Percentiles rank a stretch among this genome's conserved stretches.
Conservation (phyloP, 1,140 invertebrate genomes). For the Chlorops oryzae region DNA sequence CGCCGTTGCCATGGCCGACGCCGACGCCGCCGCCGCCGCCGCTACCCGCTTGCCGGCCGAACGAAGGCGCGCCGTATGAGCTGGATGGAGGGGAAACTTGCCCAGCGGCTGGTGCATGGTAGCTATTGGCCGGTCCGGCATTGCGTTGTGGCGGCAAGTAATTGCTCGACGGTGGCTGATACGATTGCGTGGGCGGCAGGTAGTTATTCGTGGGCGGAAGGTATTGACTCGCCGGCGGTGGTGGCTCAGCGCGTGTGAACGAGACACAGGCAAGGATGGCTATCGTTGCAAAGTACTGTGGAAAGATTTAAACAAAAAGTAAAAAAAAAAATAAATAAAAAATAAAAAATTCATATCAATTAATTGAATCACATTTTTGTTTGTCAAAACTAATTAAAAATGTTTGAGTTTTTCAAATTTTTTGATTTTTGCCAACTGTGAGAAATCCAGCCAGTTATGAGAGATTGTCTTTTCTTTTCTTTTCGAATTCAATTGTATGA, state of each 20-base stretch:
- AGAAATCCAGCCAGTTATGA: too few relatives aligned
- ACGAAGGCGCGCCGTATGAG: conserved; percentile 48
- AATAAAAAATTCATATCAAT: not conserved
- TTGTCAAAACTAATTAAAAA: too few relatives aligned
- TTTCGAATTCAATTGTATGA: too few relatives aligned
- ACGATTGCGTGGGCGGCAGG: conserved; percentile 39
- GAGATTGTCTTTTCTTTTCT: too few relatives aligned
- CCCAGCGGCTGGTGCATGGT: conserved; percentile 37
- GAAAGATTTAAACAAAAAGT: not conserved
- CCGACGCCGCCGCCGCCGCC: conserved; percentile 25
- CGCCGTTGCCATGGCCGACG: conserved; percentile 17
- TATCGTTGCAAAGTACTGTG: conserved; percentile 42
- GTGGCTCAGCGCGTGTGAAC: conserved; percentile 46
- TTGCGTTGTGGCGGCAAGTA: conserved; percentile 41
- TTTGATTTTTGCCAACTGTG: too few relatives aligned
- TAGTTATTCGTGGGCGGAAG: conserved; percentile 49
- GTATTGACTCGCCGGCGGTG: conserved; percentile 52
- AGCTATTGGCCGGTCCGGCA: conserved; percentile 44
- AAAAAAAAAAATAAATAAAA: not conserved
- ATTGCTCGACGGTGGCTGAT: conserved; percentile 36
- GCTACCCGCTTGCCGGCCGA: too few relatives aligned
- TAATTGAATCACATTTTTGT: too few relatives aligned
- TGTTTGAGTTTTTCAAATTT: too few relatives aligned
- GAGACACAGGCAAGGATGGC: conserved; percentile 41
- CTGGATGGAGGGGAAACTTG: conserved; percentile 43